Evolutionary conservation across 2,888 invertebrate species (phyloP), one percentile per base, ranked within the genome.

Genomic region (Cephus rjabovi): DNA sequence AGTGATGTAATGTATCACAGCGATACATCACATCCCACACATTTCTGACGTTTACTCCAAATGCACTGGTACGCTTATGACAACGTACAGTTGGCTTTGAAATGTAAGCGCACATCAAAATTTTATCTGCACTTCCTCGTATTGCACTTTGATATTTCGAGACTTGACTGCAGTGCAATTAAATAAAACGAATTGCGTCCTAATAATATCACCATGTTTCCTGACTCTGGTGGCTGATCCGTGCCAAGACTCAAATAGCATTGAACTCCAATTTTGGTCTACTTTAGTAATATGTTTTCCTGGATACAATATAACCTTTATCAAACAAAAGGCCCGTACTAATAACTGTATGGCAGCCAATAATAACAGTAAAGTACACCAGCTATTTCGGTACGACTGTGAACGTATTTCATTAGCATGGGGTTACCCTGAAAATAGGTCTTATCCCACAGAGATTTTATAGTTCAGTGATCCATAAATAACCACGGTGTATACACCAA

Each of bases 181-280:
- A 81, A 93, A 94, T 83, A 93, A 93, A 92, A 94, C 93, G 86
- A 84, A 85, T 83, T 78, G 74, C 68, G 75, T 81, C 83, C 87
- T 86, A 86, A 87, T 84, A 85, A 87, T 86, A 86, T 77, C 80
- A 76, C 77, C 79, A 76, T 82, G 83, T 86, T 84, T 84, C 83
- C 83, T 82, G 86, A 82, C 82, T 84, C 71, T 76, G 68, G 77
- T 76, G 70, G 76, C 75, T 12, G 35, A 68, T 74, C 69, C 77
- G 40, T 79, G 81, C 81, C 79, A 81, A 75, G 76, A 81, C 79
- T 69, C 56, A 80, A 80, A 81, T 81, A 81, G 76, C 76, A 76
- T 37, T 30, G 73, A 76, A 80, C 40, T 75, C 76, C 74, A 77
- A 77, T 73, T 80, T 77, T 77, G 75, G 12, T 30, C 71, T 30